Evolutionary conservation across 2,113 vertebrate genomes (phyloP).

Genomic region (Siphamia tubifer): DNA sequence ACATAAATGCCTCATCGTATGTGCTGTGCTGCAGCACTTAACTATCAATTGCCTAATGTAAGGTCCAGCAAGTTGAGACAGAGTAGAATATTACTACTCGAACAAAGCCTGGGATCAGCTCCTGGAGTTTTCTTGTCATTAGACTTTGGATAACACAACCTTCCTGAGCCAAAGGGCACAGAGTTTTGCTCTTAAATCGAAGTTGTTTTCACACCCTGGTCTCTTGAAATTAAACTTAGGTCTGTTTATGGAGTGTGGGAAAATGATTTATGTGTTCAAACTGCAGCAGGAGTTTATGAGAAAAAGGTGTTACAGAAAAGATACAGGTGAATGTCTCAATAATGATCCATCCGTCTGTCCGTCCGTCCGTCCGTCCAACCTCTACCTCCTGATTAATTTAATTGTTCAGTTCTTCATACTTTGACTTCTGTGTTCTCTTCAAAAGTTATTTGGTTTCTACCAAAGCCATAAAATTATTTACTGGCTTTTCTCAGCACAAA

Average conservation of each 20-base stretch:
- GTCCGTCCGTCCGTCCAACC: too few species aligned
- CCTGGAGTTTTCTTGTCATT: conserved; percentile 14
- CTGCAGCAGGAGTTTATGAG: too few species aligned
- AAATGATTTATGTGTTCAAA: not conserved
- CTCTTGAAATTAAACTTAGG: not conserved
- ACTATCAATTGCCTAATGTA: conserved; percentile 27
- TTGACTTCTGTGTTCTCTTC: too few species aligned
- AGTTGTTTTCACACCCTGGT: not conserved
- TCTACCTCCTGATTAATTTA: too few species aligned
- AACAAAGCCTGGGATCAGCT: conserved; percentile 12
- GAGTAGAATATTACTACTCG: conserved; percentile 19
- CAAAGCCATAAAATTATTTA: too few species aligned
- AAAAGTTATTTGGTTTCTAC: too few species aligned
- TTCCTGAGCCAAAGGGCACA: conserved; percentile 14
- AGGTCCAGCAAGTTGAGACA: not conserved
- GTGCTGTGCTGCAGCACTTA: conserved; percentile 24
- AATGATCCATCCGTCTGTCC: too few species aligned
- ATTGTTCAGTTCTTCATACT: too few species aligned
- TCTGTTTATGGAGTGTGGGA: not conserved
- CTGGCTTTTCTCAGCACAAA: too few species aligned
- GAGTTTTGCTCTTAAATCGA: conserved; percentile 18
- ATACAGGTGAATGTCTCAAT: too few species aligned
- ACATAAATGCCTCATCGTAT: not conserved
- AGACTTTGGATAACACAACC: conserved; percentile 19
- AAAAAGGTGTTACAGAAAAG: too few species aligned